These are phyloP conservation scores for Phaetusa simplex DNA, from an alignment of 2,113 vertebrate species.

Conservation along the genomic window DNA sequence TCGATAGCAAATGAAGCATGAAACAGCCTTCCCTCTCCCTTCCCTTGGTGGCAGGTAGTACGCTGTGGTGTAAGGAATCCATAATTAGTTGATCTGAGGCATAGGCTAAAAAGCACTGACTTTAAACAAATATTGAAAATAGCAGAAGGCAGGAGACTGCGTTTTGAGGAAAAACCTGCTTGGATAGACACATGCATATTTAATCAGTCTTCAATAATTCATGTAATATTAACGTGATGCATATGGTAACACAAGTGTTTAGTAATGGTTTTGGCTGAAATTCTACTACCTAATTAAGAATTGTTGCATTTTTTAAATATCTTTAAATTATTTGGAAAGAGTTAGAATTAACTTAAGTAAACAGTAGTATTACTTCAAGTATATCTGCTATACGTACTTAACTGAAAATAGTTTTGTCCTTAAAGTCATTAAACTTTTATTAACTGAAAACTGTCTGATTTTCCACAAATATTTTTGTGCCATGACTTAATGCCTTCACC, in stretches of 20 bases:
- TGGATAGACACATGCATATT: slow-evolving; percentile 25
- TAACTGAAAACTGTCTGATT: neutral
- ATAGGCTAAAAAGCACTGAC: neutral
- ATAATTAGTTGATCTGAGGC: neutral
- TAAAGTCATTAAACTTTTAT: neutral
- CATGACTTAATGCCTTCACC: neutral
- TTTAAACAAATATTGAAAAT: slow-evolving; percentile 47
- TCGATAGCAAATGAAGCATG: slow-evolving; percentile 6
- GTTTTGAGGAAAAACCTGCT: slow-evolving; percentile 3
- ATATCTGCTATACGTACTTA: neutral
- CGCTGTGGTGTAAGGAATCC: neutral
- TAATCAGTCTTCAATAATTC: slow-evolving; percentile 40
- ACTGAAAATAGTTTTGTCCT: neutral
- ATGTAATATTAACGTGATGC: neutral
- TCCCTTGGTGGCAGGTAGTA: neutral
- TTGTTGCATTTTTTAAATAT: neutral
- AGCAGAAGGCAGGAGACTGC: neutral
- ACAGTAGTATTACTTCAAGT: neutral
- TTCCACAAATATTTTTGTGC: neutral
- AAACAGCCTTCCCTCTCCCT: neutral
- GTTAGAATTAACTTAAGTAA: neutral
- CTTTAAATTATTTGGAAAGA: neutral
- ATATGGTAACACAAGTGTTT: neutral
- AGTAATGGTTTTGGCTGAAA: neutral
- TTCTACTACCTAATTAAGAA: neutral